A percentile compares a stretch with the other conserved stretches of the same genome.
Conservation (phyloP, 2,113 vertebrate genomes). For the Mesoclemmys tuberculata region DNA sequence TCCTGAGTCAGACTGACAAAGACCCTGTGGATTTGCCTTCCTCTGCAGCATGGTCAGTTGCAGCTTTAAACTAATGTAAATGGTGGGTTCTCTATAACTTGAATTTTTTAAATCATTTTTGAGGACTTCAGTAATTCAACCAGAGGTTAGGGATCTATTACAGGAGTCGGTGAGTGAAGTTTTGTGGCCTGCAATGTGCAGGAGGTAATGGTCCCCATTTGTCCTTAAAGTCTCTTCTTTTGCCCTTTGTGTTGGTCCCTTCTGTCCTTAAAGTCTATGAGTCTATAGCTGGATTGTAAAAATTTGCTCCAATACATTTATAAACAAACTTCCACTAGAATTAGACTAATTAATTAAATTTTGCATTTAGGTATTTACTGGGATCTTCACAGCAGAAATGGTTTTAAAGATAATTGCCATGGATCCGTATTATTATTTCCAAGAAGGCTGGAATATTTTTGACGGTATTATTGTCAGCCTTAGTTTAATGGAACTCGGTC, state of each 20-base stretch:
- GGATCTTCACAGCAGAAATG: constrained; percentile 98
- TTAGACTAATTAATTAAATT: constrained; percentile 14
- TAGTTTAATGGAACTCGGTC: constrained; percentile 92
- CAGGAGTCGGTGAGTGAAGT: background rate
- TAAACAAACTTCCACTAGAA: background rate
- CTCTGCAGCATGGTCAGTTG: background rate
- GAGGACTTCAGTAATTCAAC: background rate
- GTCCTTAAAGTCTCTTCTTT: background rate
- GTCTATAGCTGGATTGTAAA: background rate
- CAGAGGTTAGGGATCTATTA: background rate
- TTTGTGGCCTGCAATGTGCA: background rate
- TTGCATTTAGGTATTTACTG: constrained; percentile 90
- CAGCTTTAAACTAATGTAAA: background rate
- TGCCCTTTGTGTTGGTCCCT: no score
- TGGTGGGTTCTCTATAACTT: background rate
- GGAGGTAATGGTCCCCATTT: background rate
- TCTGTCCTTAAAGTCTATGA: background rate
- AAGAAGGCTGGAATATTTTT: constrained; percentile 97
- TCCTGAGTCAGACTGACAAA: background rate
- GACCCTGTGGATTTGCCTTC: background rate
- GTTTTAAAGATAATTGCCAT: constrained; percentile 95
- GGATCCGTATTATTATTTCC: constrained; percentile 97
- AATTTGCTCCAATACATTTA: background rate
- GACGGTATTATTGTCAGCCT: constrained; percentile 94
- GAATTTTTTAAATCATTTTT: background rate